Evolutionary conservation across 2,113 vertebrate genomes (phyloP), one percentile per base, ranked within the genome.

Genomic region (Candoia aspera): DNA sequence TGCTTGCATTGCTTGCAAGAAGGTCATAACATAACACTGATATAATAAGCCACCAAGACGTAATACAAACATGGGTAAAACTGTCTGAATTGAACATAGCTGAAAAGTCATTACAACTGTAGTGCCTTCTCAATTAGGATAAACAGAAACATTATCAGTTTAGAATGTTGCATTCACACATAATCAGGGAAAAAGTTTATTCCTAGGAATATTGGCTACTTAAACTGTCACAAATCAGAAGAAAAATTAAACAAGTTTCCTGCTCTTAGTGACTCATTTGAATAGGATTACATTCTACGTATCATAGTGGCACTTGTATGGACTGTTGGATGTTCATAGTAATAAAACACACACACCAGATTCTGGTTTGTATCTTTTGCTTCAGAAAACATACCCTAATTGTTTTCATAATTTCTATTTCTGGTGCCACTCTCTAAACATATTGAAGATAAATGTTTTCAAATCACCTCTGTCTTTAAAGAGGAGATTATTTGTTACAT

Each of bases 81-180:
- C 26, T 86, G 57, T 86, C 83, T 62, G 42, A 86, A 64, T 62
- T 86, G 59, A n/a, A 85, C 24, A 9, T 49, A 49, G 37, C 46
- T 53, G 90, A 91, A 64, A 91, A 59, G 29, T 86, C 46, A 91
- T 91, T 55, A 53, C 29, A 49, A 33, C 9, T 85, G 15, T 62
- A 29, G 42, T 86, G 42, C 42, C 42, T 62, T 57, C 37, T 91
- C 29, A 8, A 84, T 58, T 46, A 91, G 19, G 23, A 29, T 86
- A 46, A 53, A 62, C 23, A 23, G n/a, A 90, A 90, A 90, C 37
- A 79, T 90, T 23, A 90, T 53, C 33, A 42, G 42, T 79, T 79
- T 79, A 42, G 17, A 79, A 42, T 79, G 33, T 42, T 79, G 73
- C 73, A 79, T 79, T 79, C 33, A 79, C 17, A 79, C 17, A 79